A percentile compares a stretch with the other conserved stretches of the same genome.
phyloP scores from a whole-genome alignment of 2,888 invertebrate species.

The Helobdella robusta region DNA sequence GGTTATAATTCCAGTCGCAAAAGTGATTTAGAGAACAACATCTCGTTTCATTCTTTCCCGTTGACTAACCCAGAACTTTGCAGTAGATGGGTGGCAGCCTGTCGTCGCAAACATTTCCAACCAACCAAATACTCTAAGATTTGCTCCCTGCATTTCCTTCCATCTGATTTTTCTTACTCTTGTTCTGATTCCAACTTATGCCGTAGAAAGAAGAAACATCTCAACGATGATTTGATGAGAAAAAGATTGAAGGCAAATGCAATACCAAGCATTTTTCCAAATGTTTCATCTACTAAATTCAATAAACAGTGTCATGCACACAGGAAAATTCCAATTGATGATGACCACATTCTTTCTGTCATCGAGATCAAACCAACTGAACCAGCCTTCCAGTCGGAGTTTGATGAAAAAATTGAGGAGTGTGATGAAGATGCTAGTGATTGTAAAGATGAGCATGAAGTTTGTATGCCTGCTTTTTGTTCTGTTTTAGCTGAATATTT shows the following conservation, averaged over 20 bases:
- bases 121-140: slow-evolving; percentile 7
- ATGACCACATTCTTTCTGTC: too few species aligned
- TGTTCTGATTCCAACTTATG: not conserved
- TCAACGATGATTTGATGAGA: not conserved
- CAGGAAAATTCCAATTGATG: too few species aligned
- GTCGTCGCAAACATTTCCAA: not conserved
- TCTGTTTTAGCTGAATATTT: too few species aligned
- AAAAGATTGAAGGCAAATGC: not conserved
- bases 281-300: too few species aligned
- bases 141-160: slow-evolving; percentile 12
- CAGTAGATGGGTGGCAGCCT: slow-evolving; percentile 8
- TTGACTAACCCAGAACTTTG: not conserved
- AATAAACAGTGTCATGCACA: too few species aligned
- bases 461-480: too few species aligned
- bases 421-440: too few species aligned
- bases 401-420: too few species aligned
- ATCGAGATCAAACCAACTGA: too few species aligned
- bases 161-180: slow-evolving; percentile 12
- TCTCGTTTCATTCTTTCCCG: slow-evolving; percentile 12
- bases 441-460: too few species aligned
- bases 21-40: not conserved
- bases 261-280: not conserved
- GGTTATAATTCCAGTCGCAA: not conserved
- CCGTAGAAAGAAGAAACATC: not conserved
- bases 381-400: too few species aligned